Percentiles rank a stretch among this genome's conserved stretches.
Conservation (phyloP, 2,797 vertebrate genomes). For the Poecilia picta region DNA sequence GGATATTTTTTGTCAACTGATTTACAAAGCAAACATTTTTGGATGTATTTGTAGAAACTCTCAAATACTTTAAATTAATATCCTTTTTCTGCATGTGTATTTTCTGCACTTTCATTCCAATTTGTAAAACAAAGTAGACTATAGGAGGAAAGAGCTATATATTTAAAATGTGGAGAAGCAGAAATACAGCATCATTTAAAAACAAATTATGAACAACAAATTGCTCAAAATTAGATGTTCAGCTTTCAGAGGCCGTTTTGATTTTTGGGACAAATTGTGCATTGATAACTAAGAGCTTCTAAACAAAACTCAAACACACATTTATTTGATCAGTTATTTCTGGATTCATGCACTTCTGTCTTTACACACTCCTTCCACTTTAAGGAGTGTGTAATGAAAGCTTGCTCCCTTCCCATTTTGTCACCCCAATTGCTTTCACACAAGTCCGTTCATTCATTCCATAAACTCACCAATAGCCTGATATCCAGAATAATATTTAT, state of each 20-base stretch:
- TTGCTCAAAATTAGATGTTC: not conserved
- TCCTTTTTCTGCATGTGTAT: not conserved
- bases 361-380: not conserved
- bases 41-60: not conserved
- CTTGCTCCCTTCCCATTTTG: not conserved
- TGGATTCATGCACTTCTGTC: not conserved
- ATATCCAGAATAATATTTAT: constrained; percentile 87
- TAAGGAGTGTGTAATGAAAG: not conserved
- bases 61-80: not conserved
- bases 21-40: not conserved
- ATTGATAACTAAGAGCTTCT: not conserved
- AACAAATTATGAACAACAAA: not conserved
- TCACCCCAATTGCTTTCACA: not conserved
- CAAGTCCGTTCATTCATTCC: constrained; percentile 14
- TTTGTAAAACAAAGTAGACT: not conserved
- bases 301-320: not conserved
- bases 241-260: not conserved
- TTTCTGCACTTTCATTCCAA: not conserved
- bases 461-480: constrained; percentile 61
- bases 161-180: not conserved
- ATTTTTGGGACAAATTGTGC: not conserved
- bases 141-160: not conserved
- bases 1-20: not conserved
- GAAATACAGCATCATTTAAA: not conserved
- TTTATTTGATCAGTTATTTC: not conserved